These are phyloP conservation scores for Dendrolimus houi DNA, from an alignment of 2,888 invertebrate genomes.

Conservation along the genomic window DNA sequence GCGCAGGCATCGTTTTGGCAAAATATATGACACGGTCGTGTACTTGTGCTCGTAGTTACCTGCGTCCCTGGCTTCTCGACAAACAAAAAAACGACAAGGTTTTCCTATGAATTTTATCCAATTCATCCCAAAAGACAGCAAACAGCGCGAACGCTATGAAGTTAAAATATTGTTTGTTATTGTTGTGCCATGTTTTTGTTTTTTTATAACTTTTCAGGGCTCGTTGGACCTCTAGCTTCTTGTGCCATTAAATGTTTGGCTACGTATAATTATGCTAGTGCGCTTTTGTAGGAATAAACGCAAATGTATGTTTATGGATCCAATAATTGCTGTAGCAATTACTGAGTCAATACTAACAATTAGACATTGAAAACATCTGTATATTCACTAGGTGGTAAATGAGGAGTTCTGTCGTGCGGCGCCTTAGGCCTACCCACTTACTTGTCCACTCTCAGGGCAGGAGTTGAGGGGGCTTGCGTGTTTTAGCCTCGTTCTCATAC, in stretches of 20 bases:
- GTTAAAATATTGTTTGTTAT: background rate
- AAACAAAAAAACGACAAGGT: conserved; percentile 17
- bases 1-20: conserved; percentile 27
- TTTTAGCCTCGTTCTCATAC: conserved; percentile 44
- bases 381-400: conserved; percentile 29
- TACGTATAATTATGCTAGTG: no score
- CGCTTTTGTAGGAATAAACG: no score
- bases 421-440: conserved; percentile 20
- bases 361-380: conserved; percentile 38
- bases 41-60: conserved; percentile 16
- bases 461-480: conserved; percentile 25
- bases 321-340: conserved; percentile 5
- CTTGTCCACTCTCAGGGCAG: conserved; percentile 22
- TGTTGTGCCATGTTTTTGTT: conserved; percentile 1
- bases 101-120: conserved; percentile 20
- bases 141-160: conserved; percentile 2
- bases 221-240: background rate
- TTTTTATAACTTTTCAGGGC: background rate
- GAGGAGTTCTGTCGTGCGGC: conserved; percentile 22
- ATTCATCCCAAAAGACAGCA: conserved; percentile 11
- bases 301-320: background rate
- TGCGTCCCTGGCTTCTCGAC: conserved; percentile 16
- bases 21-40: conserved; percentile 27
- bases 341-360: conserved; percentile 10
- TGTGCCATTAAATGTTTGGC: no score